These are phyloP conservation scores for Neosalanx taihuensis DNA, from an alignment of 2,797 vertebrate species.

Conservation along the genomic window DNA sequence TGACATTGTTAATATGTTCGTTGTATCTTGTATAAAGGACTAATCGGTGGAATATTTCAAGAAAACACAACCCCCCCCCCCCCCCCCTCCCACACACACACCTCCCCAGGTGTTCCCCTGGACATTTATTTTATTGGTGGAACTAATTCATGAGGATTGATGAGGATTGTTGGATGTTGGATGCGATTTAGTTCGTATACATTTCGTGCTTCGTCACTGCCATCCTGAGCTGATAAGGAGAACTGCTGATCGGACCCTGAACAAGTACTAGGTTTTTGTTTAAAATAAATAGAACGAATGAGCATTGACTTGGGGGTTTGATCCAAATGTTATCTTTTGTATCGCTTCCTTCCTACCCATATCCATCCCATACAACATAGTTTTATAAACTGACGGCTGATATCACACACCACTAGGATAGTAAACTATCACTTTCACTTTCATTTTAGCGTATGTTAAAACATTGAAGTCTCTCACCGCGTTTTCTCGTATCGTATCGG, in stretches of 20 bases:
- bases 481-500: too few species aligned
- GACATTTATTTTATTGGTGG: neutral
- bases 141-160: neutral
- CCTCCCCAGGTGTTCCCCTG: neutral
- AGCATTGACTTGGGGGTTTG: neutral
- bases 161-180: neutral
- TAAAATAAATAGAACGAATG: neutral
- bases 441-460: neutral
- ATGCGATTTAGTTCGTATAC: neutral
- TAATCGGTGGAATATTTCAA: too few species aligned
- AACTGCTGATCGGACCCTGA: neutral
- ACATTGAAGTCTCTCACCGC: neutral
- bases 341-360: too few species aligned
- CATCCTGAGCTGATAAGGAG: slow-evolving; percentile 37
- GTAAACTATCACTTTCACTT: neutral
- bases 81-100: neutral
- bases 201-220: slow-evolving; percentile 26
- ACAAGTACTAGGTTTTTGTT: neutral
- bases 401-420: too few species aligned
- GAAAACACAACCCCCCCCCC: too few species aligned
- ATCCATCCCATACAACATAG: too few species aligned
- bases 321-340: too few species aligned
- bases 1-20: too few species aligned
- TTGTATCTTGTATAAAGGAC: too few species aligned
- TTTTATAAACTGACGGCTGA: too few species aligned